A percentile compares a stretch with the other conserved stretches of the same genome.
phyloP scores from a whole-genome alignment of 2,888 invertebrate species.

The Argyra leucocephala region DNA sequence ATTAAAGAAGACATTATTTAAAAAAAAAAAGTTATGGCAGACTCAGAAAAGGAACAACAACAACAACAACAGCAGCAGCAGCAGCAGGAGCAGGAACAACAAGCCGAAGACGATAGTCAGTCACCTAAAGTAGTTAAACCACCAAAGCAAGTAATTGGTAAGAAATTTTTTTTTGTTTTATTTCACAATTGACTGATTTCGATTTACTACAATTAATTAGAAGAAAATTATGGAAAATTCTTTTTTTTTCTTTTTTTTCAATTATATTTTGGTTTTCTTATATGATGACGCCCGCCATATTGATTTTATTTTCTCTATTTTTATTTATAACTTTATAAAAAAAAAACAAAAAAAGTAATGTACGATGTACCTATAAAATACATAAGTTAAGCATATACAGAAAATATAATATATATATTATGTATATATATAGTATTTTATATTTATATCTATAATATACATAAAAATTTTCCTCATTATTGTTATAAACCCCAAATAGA shows the following conservation, averaged over 20 bases:
- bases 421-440: no score
- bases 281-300: neutral
- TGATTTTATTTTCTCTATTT: neutral
- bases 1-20: slow-evolving; percentile 42
- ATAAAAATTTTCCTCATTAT: no score
- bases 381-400: no score
- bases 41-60: slow-evolving; percentile 67
- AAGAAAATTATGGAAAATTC: neutral
- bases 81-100: slow-evolving; percentile 47
- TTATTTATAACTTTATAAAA: neutral
- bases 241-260: neutral
- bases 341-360: no score
- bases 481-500: no score
- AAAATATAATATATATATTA: no score
- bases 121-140: slow-evolving; percentile 30
- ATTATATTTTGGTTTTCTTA: neutral
- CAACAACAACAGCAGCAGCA: no score
- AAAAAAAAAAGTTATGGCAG: slow-evolving; percentile 82
- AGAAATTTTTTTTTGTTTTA: slow-evolving; percentile 25
- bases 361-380: no score
- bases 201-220: neutral
- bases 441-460: no score
- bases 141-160: slow-evolving; percentile 83
- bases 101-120: slow-evolving; percentile 46
- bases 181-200: neutral